phyloP scores from a whole-genome alignment of 2,888 invertebrate species.

The Mythimna albipuncta region DNA sequence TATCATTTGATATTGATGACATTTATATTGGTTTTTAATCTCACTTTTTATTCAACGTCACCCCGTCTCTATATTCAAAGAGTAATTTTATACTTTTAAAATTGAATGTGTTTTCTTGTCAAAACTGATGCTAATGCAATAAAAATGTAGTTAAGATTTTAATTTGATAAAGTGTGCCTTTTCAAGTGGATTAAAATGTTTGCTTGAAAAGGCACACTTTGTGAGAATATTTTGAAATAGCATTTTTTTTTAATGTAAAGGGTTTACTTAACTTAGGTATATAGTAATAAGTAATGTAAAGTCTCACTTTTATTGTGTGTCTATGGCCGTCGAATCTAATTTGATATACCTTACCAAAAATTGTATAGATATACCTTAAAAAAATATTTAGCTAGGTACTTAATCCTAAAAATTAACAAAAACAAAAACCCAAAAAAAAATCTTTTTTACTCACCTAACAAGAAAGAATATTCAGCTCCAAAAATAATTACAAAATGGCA shows the following conservation, averaged over 20 bases:
- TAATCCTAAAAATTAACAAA: no score
- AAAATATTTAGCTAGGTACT: no score
- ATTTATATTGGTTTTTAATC: conserved; percentile 26
- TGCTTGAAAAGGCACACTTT: not conserved
- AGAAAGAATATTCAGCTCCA: not conserved
- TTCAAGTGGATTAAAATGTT: not conserved
- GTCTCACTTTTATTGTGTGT: not conserved
- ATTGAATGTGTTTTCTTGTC: not conserved
- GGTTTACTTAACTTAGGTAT: not conserved
- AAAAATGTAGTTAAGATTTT: conserved; percentile 28
- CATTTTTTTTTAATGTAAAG: conserved; percentile 9
- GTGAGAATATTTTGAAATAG: not conserved
- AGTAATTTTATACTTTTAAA: conserved; percentile 1
- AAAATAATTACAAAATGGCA: conserved; percentile 18
- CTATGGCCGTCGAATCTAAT: not conserved
- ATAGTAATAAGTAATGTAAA: not conserved
- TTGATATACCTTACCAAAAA: no score
- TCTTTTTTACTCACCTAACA: not conserved
- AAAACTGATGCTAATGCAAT: not conserved
- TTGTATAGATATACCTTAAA: no score
- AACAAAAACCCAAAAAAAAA: no score
- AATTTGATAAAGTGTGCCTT: conserved; percentile 20
- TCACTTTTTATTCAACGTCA: conserved; percentile 19
- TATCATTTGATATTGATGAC: conserved; percentile 23
- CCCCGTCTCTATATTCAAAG: not conserved